These are phyloP conservation scores for Entomyzon cyanotis DNA, from an alignment of 2,113 vertebrate genomes.

Conservation along the genomic window DNA sequence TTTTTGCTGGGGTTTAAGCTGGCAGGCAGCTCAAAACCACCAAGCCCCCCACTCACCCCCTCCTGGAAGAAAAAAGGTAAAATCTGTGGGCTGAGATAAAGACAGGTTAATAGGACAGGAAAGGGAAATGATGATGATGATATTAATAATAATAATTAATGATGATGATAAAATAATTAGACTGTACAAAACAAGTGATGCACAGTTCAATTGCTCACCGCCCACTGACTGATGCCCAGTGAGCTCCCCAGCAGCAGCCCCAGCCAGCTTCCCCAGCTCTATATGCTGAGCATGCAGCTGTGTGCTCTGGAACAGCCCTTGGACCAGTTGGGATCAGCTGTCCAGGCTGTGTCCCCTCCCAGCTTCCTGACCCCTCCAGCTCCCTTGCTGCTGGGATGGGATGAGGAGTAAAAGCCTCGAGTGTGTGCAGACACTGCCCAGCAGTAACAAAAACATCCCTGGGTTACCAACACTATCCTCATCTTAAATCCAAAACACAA, in stretches of 20 bases:
- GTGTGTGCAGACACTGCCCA: background rate
- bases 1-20: background rate
- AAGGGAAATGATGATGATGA: background rate
- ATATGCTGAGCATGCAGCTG: accelerated
- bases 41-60: accelerated
- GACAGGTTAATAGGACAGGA: background rate
- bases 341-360: background rate
- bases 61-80: background rate
- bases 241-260: background rate
- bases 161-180: background rate
- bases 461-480: background rate
- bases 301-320: background rate
- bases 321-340: background rate
- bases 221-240: background rate
- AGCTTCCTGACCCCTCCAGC: background rate
- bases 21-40: background rate
- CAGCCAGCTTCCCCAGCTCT: background rate
- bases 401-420: background rate
- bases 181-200: background rate
- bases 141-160: background rate
- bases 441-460: background rate
- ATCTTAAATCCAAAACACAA: background rate
- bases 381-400: background rate
- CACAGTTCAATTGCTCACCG: background rate
- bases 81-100: background rate